phyloP scores from a whole-genome alignment of 2,113 vertebrate species.

The Nerophis lumbriciformis region DNA sequence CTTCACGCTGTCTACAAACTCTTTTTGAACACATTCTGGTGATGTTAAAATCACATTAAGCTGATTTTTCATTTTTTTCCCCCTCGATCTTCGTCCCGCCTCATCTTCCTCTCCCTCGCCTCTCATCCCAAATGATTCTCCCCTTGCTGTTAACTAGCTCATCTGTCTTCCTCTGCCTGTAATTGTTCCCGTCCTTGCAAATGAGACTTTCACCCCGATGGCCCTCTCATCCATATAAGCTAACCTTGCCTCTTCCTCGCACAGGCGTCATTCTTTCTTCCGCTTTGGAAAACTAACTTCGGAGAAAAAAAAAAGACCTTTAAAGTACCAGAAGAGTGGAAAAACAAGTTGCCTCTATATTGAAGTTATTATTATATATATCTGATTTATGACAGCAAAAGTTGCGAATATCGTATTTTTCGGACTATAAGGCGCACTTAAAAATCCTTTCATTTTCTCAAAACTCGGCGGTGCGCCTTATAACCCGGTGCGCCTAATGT shows the following conservation, averaged over 20 bases:
- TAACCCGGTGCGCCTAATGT: no score
- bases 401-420: no score
- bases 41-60: not conserved
- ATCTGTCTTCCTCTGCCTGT: conserved; percentile 48
- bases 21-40: not conserved
- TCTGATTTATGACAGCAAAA: no score
- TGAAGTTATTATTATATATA: no score
- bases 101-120: conserved; percentile 28
- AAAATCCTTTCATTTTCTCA: no score
- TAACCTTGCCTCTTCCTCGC: conserved; percentile 27
- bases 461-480: no score
- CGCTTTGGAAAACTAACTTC: not conserved
- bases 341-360: no score
- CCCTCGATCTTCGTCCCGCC: conserved; percentile 17
- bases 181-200: conserved; percentile 49
- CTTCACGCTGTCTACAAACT: not conserved
- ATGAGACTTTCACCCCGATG: conserved; percentile 49
- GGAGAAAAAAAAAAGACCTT: no score
- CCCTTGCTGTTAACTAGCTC: conserved; percentile 44
- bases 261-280: conserved; percentile 15
- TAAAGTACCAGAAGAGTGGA: no score
- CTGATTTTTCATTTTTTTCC: conserved; percentile 8
- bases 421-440: no score
- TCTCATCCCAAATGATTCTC: conserved; percentile 32
- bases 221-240: conserved; percentile 44